Base-by-base conservation (phyloP, 2,797 vertebrate genomes). In the Channallabes apus region DNA sequence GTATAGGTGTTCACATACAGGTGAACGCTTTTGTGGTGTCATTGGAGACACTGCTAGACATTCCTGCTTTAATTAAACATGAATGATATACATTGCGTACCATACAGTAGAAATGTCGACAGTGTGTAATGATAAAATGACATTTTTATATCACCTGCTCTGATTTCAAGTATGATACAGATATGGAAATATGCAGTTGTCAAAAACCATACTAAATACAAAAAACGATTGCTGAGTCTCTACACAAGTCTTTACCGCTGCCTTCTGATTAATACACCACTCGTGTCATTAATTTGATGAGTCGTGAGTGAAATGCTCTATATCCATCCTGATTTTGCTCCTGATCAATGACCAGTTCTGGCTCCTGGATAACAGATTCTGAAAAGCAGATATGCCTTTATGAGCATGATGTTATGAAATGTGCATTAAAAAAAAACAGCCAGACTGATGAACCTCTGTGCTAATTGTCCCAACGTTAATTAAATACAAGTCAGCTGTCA, bases 331-430 rank as follows among this genome's bases (percentile, higher is more conserved):
- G n/a, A 61, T 71, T 69, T 79, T 64, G 56, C 65, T 64, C 41
- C 65, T 62, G 46, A 84, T 69, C 77, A n/a, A 87, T 81, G 65
- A 76, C 22, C 24, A 17, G 71, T 46, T 64, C 9, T 62, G 24
- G 32, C 68, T 61, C 35, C 51, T 35, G 0, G 27, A 84, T 61
- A 35, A 80, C 41, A 61, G 64, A 61, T 72, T 51, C 65, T 15
- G n/a, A 80, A 20, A 80, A 7, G 58, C 68, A 56, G 59, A 38
- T 79, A 46, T 29, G 15, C 32, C 24, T 76, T 41, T 15, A 82
- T 56, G 32, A 62, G 54, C 56, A 35, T 9, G 1, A 11, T 56
- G 58, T 59, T 67, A 67, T n/a, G 12, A 67, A 54, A 83, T 65
- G 41, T 9, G 27, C 15, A 58, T 32, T 56, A 72, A 75, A 29